Conservation (phyloP, 2,888 invertebrate species). For the Ametastegia equiseti region DNA sequence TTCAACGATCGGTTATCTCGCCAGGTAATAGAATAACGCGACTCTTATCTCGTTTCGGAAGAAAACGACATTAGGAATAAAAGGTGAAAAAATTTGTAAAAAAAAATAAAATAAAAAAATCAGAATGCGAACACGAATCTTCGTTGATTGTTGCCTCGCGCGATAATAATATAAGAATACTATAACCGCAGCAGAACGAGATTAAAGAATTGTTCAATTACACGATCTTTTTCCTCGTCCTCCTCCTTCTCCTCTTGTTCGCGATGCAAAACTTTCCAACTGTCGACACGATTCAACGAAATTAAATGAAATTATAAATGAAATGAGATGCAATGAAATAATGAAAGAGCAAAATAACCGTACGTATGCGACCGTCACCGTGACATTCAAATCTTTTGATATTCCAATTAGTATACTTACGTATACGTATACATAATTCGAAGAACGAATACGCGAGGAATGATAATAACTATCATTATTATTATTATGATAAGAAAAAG, state of each 20-base stretch:
- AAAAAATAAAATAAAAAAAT: not conserved
- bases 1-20: not conserved
- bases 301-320: not conserved
- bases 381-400: not conserved
- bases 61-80: too few species aligned
- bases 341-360: too few species aligned
- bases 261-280: not conserved
- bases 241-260: too few species aligned
- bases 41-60: not conserved
- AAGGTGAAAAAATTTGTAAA: too few species aligned
- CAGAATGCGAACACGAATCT: not conserved
- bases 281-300: not conserved
- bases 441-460: too few species aligned
- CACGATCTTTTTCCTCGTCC: too few species aligned
- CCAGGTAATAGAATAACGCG: not conserved
- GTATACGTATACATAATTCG: not conserved
- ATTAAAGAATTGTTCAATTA: not conserved
- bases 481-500: too few species aligned
- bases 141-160: not conserved
- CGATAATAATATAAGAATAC: not conserved
- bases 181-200: not conserved
- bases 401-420: not conserved
- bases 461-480: too few species aligned
- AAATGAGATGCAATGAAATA: not conserved
- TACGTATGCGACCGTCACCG: too few species aligned